Conservation (phyloP, 35 echinoderm and acorn worm genomes). For the Ophioderma brevispina region DNA sequence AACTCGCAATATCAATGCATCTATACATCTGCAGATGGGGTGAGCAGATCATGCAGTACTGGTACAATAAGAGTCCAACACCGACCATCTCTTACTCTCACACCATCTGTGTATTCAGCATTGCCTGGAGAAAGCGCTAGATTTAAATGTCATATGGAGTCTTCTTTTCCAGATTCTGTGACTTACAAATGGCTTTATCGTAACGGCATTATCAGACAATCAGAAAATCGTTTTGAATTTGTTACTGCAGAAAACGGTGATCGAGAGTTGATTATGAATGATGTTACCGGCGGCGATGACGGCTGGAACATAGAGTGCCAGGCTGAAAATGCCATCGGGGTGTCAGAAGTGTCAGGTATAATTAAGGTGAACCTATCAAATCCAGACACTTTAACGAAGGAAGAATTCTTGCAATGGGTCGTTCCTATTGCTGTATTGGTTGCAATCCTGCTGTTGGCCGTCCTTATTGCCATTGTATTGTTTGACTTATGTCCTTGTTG, state of each 20-base stretch:
- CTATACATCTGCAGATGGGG: not conserved
- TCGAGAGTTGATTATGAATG: not conserved
- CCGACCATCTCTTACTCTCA: constrained; percentile 16
- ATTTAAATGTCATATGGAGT: constrained; percentile 34
- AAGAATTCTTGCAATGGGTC: constrained; percentile 42
- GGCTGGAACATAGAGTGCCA: constrained; percentile 27
- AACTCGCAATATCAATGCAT: constrained; percentile 40
- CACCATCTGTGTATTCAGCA: constrained; percentile 16
- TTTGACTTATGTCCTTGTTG: constrained; percentile 36
- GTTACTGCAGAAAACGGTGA: not conserved
- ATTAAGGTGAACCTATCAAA: constrained; percentile 16
- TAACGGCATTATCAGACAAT: not conserved
- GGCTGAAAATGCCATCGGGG: constrained; percentile 26
- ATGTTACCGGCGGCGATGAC: constrained; percentile 19
- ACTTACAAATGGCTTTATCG: constrained; percentile 34
- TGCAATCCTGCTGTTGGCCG: constrained; percentile 1
- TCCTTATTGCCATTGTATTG: constrained; percentile 36
- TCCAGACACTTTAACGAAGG: not conserved
- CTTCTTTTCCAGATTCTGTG: constrained; percentile 33
- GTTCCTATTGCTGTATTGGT: constrained; percentile 39
- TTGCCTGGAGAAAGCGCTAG: constrained; percentile 19
- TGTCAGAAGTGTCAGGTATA: not conserved
- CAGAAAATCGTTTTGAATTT: constrained; percentile 24
- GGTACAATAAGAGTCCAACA: constrained; percentile 44
- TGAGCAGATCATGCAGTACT: constrained; percentile 29